Conservation (phyloP, 2,797 vertebrate genomes). For the Sebastes kiyomatsui region DNA sequence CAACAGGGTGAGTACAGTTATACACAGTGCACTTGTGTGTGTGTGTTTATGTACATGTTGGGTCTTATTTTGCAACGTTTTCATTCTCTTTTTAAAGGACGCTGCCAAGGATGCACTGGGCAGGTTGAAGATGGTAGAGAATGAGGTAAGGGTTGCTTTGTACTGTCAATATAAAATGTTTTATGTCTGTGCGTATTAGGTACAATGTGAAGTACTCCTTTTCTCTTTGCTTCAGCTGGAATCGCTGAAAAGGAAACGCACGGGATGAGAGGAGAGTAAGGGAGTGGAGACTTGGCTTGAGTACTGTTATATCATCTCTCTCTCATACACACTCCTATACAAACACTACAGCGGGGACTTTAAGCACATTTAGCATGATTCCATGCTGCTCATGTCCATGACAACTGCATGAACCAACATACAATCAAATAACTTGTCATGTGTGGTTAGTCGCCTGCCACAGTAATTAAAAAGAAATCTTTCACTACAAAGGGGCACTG, state of each 20-base stretch:
- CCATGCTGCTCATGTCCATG: slow-evolving; percentile 11
- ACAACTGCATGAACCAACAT: slow-evolving; percentile 48
- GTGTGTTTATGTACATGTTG: neutral
- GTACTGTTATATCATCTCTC: slow-evolving; percentile 57
- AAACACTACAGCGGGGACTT: slow-evolving; percentile 41
- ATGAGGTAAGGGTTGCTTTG: slow-evolving; percentile 78
- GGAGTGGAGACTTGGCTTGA: slow-evolving; percentile 39
- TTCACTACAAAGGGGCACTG: slow-evolving; percentile 2
- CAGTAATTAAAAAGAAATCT: neutral
- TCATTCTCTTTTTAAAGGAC: slow-evolving; percentile 75
- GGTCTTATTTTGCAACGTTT: neutral
- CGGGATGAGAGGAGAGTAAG: slow-evolving; percentile 57
- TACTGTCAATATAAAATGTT: neutral
- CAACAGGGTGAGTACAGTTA: slow-evolving; percentile 84
- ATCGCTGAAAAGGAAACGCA: slow-evolving; percentile 74
- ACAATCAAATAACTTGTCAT: slow-evolving; percentile 9
- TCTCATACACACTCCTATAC: slow-evolving; percentile 11
- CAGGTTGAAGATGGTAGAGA: slow-evolving; percentile 88
- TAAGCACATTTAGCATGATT: slow-evolving; percentile 32
- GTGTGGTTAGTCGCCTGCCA: slow-evolving; percentile 3
- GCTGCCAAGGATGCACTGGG: slow-evolving; percentile 90
- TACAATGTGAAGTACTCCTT: neutral
- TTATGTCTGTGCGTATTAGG: neutral
- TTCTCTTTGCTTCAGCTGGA: slow-evolving; percentile 73
- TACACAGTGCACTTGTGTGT: neutral